These are phyloP conservation scores for Astatoreochromis straeleni DNA, from an alignment of 2,113 vertebrate genomes.

Conservation along the genomic window DNA sequence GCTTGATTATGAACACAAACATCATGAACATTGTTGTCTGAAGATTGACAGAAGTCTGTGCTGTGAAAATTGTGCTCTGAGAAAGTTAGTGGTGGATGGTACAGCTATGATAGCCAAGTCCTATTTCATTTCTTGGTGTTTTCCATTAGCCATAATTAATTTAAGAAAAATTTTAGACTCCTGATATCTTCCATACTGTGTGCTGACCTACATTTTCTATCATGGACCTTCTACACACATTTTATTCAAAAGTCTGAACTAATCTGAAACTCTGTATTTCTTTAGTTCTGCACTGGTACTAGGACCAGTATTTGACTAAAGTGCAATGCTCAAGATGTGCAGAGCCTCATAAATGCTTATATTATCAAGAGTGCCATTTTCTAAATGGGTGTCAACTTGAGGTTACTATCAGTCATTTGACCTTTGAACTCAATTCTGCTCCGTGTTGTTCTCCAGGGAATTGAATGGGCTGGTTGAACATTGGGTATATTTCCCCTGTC, in stretches of 20 bases:
- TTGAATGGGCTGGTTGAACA: background rate
- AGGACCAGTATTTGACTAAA: background rate
- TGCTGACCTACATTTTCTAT: background rate
- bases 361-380: conserved; percentile 14
- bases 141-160: background rate
- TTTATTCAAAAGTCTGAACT: background rate
- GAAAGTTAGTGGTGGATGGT: background rate
- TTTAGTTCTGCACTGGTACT: background rate
- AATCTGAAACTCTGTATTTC: background rate
- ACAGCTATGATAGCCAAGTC: background rate
- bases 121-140: background rate
- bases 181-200: background rate
- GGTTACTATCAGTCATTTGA: conserved; percentile 42
- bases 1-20: background rate
- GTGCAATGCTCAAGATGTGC: background rate
- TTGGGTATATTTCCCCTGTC: conserved; percentile 1
- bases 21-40: background rate
- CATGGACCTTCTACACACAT: background rate
- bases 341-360: background rate
- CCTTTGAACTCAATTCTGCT: conserved; percentile 26
- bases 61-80: background rate
- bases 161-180: background rate
- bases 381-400: conserved; percentile 25
- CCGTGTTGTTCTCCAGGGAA: background rate
- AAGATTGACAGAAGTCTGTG: background rate